phyloP scores from a whole-genome alignment of 2,797 vertebrate species.

The Tenualosa thibaudeaui region DNA sequence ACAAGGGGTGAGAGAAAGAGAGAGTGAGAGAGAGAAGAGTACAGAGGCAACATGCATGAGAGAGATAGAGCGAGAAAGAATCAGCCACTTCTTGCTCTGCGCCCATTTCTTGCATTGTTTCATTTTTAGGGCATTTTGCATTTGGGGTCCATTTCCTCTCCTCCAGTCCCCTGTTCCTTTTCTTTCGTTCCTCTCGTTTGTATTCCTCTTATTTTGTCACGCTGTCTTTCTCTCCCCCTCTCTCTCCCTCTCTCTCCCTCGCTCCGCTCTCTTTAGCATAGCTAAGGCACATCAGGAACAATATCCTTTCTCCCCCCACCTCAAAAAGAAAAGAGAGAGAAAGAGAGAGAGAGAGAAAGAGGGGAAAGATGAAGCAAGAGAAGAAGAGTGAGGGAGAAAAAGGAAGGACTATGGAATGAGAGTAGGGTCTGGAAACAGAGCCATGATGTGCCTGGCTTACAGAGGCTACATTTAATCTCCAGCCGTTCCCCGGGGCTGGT shows the following conservation, averaged over 20 bases:
- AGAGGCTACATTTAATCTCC: constrained; percentile 96
- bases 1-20: constrained; percentile 37
- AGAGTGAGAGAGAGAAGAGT: constrained; percentile 29
- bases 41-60: constrained; percentile 7
- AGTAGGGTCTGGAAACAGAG: constrained; percentile 79
- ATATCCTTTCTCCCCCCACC: constrained; percentile 38
- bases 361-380: constrained; percentile 40
- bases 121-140: background rate
- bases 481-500: constrained; percentile 88
- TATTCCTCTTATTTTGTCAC: constrained; percentile 19
- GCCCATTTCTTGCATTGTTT: constrained; percentile 18
- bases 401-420: constrained; percentile 22
- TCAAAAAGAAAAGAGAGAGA: constrained; percentile 23
- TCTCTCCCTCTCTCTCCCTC: constrained; percentile 43
- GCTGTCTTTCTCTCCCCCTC: constrained; percentile 34
- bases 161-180: background rate
- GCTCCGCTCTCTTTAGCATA: constrained; percentile 1
- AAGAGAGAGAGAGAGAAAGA: constrained; percentile 20
- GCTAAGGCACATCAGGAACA: constrained; percentile 54
- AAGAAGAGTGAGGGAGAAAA: constrained; percentile 43
- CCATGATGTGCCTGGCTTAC: constrained; percentile 91
- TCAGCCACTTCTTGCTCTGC: constrained; percentile 23
- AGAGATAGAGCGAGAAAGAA: constrained; percentile 11
- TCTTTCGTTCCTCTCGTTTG: constrained; percentile 6
- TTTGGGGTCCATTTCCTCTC: constrained; percentile 23